A percentile compares a stretch with the other conserved stretches of the same genome.
Evolutionary conservation across 2,888 invertebrate species (phyloP).

Genomic region (Luperina nickerlii): DNA sequence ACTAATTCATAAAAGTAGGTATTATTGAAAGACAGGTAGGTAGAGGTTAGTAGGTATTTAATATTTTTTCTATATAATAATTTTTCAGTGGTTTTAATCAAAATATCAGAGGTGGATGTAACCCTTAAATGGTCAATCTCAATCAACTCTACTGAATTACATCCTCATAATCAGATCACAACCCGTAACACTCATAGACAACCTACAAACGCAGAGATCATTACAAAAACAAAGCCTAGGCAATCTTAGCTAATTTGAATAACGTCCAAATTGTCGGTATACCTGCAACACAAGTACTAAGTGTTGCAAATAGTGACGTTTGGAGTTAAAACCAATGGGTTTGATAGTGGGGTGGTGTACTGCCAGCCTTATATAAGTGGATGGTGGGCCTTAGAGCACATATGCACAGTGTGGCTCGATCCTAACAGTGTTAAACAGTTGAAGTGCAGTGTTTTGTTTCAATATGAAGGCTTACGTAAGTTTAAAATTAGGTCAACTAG

Average conservation of each 20-base stretch:
- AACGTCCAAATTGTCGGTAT: constrained; percentile 58
- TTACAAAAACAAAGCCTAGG: constrained; percentile 39
- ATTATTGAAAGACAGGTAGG: neutral
- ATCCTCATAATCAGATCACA: constrained; percentile 24
- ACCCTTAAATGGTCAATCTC: neutral
- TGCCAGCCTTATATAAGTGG: constrained; percentile 81
- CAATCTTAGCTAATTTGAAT: constrained; percentile 50
- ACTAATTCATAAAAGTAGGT: neutral
- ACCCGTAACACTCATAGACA: constrained; percentile 8
- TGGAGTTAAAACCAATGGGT: constrained; percentile 65
- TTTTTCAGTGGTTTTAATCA: neutral
- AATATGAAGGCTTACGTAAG: constrained; percentile 86
- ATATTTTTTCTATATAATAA: neutral
- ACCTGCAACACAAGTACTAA: constrained; percentile 60
- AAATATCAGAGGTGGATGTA: neutral
- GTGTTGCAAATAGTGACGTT: constrained; percentile 69
- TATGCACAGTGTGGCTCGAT: constrained; percentile 74
- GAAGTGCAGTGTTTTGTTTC: constrained; percentile 71
- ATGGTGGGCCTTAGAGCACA: constrained; percentile 70
- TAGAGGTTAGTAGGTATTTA: too few species aligned
- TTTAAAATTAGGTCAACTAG: constrained; percentile 56
- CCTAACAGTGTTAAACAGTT: constrained; percentile 67
- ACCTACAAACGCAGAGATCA: constrained; percentile 33
- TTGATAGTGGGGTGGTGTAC: constrained; percentile 76
- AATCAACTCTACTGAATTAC: neutral